Base-by-base conservation (phyloP, 2,797 vertebrate species). In the Gastrophryne carolinensis region DNA sequence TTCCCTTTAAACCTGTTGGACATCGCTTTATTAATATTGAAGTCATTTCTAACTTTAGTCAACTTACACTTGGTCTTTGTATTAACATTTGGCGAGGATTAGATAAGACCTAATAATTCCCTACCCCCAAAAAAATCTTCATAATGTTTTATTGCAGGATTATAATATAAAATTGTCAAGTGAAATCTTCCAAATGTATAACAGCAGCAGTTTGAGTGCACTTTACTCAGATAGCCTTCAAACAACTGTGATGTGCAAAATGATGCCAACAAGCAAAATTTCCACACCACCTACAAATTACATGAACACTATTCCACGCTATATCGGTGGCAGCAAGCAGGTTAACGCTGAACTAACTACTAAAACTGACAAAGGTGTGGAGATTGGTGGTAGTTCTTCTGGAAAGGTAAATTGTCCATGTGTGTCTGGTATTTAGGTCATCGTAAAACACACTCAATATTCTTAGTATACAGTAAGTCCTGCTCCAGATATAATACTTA, bases 91-190 rank as follows among this genome's bases (percentile, higher is more conserved):
- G 8, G 15, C n/a, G 5, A 54, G 52, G 21, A 29, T 68, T 19
- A 69, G 27, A 11, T 69, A 69, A 56, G 23, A 57, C 32, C 15
- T 73, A 34, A 52, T 10, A 30, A 39, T 23, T 32, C 37, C 19
- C 17, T 37, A 60, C 53, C 21, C n/a, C n/a, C n/a, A n/a, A 69
- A 56, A 69, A 56, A 64, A 32, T 65, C 29, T 73, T 35, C 49
- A 64, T 56, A 57, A 66, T 65, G 29, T 74, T 29, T 66, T 39
- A 58, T 74, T 74, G 58, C 72, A 74, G 72, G 62, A 74, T 49
- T 66, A 66, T 57, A 50, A 74, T 24, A 50, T 58, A 74, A 47
- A 58, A 41, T 64, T 65, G 52, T 2, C 49, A 32, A 49, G 61
- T 66, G 62, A 44, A 13, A 57, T 57, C 69, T 61, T 61, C 52